These are phyloP conservation scores for Perca flavescens DNA, from an alignment of 2,113 vertebrate genomes.

Conservation along the genomic window DNA sequence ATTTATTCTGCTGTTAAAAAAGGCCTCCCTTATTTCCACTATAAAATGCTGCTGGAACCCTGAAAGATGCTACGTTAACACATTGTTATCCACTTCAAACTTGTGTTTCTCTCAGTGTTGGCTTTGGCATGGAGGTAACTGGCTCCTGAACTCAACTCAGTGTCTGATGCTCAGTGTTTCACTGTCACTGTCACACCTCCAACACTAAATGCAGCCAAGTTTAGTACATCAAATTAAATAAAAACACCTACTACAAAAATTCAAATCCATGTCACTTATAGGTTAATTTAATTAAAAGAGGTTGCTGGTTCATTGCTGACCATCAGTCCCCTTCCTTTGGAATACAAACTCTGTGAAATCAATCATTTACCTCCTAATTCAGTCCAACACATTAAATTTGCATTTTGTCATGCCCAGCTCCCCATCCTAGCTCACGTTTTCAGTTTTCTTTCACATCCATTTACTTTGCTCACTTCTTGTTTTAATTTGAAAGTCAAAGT, in stretches of 20 bases:
- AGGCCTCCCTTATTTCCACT: neutral
- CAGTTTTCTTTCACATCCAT: too few relatives aligned
- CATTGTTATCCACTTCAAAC: neutral
- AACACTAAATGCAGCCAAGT: neutral
- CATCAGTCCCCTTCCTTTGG: neutral
- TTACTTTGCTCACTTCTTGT: too few relatives aligned
- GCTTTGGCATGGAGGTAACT: neutral
- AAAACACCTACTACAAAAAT: neutral
- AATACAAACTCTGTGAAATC: neutral
- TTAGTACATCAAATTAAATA: neutral
- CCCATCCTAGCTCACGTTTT: too few relatives aligned
- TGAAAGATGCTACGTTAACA: neutral
- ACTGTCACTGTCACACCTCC: too few relatives aligned
- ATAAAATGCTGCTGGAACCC: neutral
- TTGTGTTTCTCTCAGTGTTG: neutral
- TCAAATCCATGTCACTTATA: conserved; percentile 2
- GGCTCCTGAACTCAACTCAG: neutral
- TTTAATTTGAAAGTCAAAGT: too few relatives aligned
- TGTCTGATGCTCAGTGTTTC: neutral
- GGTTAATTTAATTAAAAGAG: neutral
- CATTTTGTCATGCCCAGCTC: neutral
- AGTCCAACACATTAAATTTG: neutral
- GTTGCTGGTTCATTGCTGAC: neutral
- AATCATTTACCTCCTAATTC: neutral
- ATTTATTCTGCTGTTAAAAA: neutral